Base-by-base conservation (phyloP, 2,888 invertebrate species). In the Dolichopus griseipennis region DNA sequence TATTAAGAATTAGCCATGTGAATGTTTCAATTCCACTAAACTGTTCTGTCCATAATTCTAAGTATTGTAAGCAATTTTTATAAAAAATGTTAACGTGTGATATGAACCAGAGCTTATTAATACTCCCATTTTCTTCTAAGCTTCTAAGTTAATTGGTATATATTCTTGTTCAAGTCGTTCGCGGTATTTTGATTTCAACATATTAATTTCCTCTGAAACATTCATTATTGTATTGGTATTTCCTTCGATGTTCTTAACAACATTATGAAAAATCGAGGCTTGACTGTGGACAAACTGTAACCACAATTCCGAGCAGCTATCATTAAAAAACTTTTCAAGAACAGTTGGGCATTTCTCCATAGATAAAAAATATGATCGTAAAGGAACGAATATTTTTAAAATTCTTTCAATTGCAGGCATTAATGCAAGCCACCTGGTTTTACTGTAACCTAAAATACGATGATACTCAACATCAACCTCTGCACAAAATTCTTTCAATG, bases 401-500 rank as follows among this genome's bases (percentile, higher is more conserved):
- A 69, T 22, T 20, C 67, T 33, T 20, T 69, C 66, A 15, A 69
- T 9, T 1, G 69, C 67, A 20, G 67, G 66, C 37, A 66, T 64
- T 18, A 69, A 27, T 10, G 66, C 67, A 21, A 69, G 43, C 66
- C 66, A 69, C 33, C 69, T 65, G 6, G 66, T 66, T 67, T 67
- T 69, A 27, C 41, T 63, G 20, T 65, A 67, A 22, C 67, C 64
- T 9, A 69, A 62, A 33, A 69, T 1, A 61, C 65, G 64, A 18
- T 66, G 52, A 15, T 69, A 67, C n/a, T 66, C 64, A 22, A 62
- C 37, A 12, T 34, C 65, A 33, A 52, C 64, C 34, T 34, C 64
- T 4, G 34, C 65, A 64, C 69, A 69, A 34, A 69, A 69, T 21
- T 66, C 65, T 65, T 69, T 69, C 37, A 67, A 63, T 61, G 34